Evolutionary conservation across 2,888 invertebrate species (phyloP), one percentile per base, ranked within the genome.

Genomic region (Pasiphila rectangulata): DNA sequence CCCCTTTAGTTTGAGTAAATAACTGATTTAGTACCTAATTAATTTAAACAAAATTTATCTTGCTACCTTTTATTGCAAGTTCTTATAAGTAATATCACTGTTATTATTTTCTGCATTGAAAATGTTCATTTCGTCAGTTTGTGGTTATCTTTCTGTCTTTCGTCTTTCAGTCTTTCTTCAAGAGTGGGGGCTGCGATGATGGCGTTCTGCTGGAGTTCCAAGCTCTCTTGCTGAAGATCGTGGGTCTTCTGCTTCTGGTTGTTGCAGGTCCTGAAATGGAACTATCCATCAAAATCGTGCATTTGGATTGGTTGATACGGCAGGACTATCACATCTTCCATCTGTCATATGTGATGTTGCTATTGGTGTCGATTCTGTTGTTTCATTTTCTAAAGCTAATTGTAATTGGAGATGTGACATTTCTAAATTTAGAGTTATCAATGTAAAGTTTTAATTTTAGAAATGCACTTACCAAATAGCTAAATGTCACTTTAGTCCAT

Each of bases 151-250:
- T 46, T 49, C 39, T 56, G 29, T 12, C 37, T 15, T 12, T 73
- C 64, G 42, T 66, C 59, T 72, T 75, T 75, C 57, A 87, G 72
- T 68, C 79, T 83, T 0, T 83, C 75, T 61, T 85, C 76, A 13
- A 89, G 73, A 25, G 80, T 68, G 1, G 88, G 85, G 9, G 85
- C 67, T 47, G 51, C 71, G 49, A 83, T 56, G 24, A 89, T 89
- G 49, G 88, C 89, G 59, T 74, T 74, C 62, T 88, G 79, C 61
- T 89, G 89, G 56, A 88, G 58, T 60, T 83, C 80, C 65, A 89
- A 69, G 57, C 88, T 86, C 70, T 89, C 88, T 59, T 79, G 78
- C 57, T 88, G 88, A 55, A 89, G 74, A 17, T 76, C 72, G 42
- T 88, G 81, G 4, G 77, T 88, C 64, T 80, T 56, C 58, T 82